Percentiles rank a stretch among this genome's conserved stretches.
Conservation (phyloP, 2,113 vertebrate species). For the Hemichromis elongatus region DNA sequence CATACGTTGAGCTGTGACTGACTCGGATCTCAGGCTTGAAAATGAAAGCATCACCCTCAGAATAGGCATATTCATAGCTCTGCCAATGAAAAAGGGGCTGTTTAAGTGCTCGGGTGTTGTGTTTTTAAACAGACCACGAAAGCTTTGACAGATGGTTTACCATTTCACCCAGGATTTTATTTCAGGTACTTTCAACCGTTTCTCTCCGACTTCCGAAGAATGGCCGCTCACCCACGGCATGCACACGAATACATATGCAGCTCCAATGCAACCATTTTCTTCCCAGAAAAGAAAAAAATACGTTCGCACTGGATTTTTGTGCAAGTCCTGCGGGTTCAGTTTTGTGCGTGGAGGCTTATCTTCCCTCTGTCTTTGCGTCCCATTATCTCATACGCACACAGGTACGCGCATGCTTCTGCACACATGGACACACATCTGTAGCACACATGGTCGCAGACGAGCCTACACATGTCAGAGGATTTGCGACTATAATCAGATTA, state of each 20-base stretch:
- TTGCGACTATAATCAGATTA: slow-evolving; percentile 91
- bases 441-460: slow-evolving; percentile 81
- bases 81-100: slow-evolving; percentile 57
- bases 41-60: slow-evolving; percentile 56
- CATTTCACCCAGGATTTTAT: slow-evolving; percentile 67
- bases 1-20: slow-evolving; percentile 34
- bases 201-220: slow-evolving; percentile 35
- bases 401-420: slow-evolving; percentile 44
- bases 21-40: slow-evolving; percentile 37
- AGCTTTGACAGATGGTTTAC: slow-evolving; percentile 71
- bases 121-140: slow-evolving; percentile 74
- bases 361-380: slow-evolving; percentile 4
- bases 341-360: neutral
- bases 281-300: slow-evolving; percentile 34
- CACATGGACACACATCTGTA: slow-evolving; percentile 82
- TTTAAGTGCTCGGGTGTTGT: slow-evolving; percentile 73
- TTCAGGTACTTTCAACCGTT: slow-evolving; percentile 63
- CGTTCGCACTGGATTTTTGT: neutral
- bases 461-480: slow-evolving; percentile 83
- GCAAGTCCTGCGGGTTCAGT: neutral
- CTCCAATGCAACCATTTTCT: neutral
- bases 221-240: slow-evolving; percentile 32
- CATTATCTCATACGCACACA: slow-evolving; percentile 28
- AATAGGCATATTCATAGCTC: slow-evolving; percentile 65
- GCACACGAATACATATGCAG: slow-evolving; percentile 60